These are phyloP conservation scores for Physella acuta DNA, from an alignment of 1,140 invertebrate genomes.

Conservation along the genomic window DNA sequence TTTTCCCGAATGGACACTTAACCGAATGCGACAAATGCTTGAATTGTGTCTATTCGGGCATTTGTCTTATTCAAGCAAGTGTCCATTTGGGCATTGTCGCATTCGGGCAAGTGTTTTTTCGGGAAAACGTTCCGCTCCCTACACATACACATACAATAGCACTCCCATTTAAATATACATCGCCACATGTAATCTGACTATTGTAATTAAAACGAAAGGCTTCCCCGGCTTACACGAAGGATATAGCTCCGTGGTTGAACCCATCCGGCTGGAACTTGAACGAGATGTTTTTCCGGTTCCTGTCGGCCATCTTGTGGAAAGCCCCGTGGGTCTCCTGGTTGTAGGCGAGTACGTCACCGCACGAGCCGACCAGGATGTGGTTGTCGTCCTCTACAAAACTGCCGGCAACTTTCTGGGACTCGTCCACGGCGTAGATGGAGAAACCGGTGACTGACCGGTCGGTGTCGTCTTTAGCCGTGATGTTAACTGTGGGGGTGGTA, in stretches of 20 bases:
- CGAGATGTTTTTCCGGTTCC: background rate
- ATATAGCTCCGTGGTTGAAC: background rate
- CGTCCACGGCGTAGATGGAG: constrained; percentile 12
- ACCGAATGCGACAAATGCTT: no score
- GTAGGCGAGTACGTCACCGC: background rate
- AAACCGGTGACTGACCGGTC: constrained; percentile 5
- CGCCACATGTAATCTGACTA: no score
- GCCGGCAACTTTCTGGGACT: background rate
- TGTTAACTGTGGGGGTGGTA: no score
- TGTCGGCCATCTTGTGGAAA: constrained; percentile 10
- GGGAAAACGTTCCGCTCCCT: no score
- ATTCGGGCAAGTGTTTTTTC: no score
- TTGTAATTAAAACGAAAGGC: no score
- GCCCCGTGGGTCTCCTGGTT: constrained; percentile 2
- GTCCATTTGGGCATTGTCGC: no score
- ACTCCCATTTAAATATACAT: no score
- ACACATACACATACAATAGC: no score
- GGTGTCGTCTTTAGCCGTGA: background rate
- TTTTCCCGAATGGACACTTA: no score
- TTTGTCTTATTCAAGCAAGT: no score
- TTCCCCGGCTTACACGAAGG: background rate
- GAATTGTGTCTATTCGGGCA: no score
- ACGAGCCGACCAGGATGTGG: constrained; percentile 1
- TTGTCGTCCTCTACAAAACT: constrained; percentile 9
- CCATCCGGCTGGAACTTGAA: constrained; percentile 8